Evolutionary conservation across 2,113 vertebrate species (phyloP), one percentile per base, ranked within the genome.

Genomic region (Ivindomyrus marchei): DNA sequence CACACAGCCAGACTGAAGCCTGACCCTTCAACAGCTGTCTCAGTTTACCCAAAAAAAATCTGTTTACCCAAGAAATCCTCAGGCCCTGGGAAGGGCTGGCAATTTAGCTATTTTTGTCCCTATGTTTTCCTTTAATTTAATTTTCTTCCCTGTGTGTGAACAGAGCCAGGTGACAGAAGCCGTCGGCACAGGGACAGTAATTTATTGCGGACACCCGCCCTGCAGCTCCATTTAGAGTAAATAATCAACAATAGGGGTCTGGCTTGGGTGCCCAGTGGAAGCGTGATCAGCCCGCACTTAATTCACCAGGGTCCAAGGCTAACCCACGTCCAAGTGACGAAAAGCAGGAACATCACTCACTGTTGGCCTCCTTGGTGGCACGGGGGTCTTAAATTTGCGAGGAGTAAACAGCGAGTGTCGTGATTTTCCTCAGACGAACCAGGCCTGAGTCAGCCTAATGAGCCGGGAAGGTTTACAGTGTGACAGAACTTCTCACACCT

Each of bases 311-410:
- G 91, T 91, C 90, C 77, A 87, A 46, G 87, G 50, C 70, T 47
- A 77, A 49, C 46, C 70, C 90, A 36, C 42, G 15, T 5, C 56
- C 45, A 45, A 21, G 19, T 42, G 11, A 87, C 58, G 89, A 90
- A 42, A 83, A 27, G 91, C 89, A 70, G 53, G 1, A 50, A 58
- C 83, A 70, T 92, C 90, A 89, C 91, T 92, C 74, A 80, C 17
- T 36, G 15, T 36, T 88, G 89, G 50, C 66, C 89, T 89, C 90
- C 88, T 49, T 39, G 21, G 56, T 13, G 24, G 27, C 80, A 56
- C 7, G 4, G n/a, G 8, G 21, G 47, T 50, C 89, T 89, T 90
- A 89, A 80, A 80, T 42, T 80, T 87, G 45, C 1, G 21, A 3
- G 45, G 27, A 47, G 39, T 47, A 10, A 85, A 85, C 45, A n/a